phyloP scores from a whole-genome alignment of 2,797 vertebrate species.

The Cossypha niveicapilla region DNA sequence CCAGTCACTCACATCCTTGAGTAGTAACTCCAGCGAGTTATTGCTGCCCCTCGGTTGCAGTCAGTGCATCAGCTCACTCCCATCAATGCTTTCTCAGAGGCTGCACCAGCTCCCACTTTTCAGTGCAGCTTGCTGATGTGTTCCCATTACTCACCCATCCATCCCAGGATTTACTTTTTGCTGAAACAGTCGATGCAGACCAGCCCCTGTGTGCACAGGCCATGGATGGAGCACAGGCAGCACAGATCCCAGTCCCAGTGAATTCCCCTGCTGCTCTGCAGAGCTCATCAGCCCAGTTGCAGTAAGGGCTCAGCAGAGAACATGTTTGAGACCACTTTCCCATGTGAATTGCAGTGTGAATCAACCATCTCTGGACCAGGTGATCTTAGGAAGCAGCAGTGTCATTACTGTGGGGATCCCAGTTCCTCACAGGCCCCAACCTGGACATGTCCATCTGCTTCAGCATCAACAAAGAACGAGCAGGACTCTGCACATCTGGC shows the following conservation, averaged over 20 bases:
- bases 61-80: background rate
- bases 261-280: background rate
- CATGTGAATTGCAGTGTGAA: background rate
- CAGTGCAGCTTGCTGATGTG: background rate
- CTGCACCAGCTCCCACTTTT: background rate
- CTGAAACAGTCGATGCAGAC: fast-evolving
- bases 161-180: background rate
- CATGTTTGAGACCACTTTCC: background rate
- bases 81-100: background rate
- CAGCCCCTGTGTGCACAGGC: background rate
- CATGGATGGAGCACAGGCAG: background rate
- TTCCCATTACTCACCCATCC: background rate
- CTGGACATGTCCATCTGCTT: background rate
- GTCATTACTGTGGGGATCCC: background rate
- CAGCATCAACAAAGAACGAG: background rate
- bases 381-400: background rate
- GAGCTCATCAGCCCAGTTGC: background rate
- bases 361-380: background rate
- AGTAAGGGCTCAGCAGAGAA: background rate
- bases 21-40: background rate
- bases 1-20: background rate
- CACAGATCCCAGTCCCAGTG: background rate
- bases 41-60: background rate
- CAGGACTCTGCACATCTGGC: background rate
- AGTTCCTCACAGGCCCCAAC: background rate